These are phyloP conservation scores for Proterorhinus semilunaris DNA, from an alignment of 2,113 vertebrate species.

Conservation along the genomic window DNA sequence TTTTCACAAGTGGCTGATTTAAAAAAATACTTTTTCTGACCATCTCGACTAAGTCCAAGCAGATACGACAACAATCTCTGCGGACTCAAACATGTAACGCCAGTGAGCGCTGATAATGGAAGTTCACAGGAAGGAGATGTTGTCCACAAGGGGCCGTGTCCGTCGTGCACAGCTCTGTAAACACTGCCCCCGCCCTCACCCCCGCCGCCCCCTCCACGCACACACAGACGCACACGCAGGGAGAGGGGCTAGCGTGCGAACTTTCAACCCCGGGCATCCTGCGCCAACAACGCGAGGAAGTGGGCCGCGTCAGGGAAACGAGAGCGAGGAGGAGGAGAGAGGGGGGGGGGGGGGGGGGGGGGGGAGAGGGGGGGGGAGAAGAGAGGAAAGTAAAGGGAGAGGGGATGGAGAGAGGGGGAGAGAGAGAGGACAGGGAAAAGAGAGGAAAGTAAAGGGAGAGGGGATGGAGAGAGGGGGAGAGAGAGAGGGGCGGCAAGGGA, in stretches of 20 bases:
- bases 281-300: conserved; percentile 58
- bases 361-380: too few species aligned
- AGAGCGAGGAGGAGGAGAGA: background rate
- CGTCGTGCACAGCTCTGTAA: conserved; percentile 22
- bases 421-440: background rate
- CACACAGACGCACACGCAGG: conserved; percentile 36
- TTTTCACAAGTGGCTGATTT: too few species aligned
- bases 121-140: too few species aligned
- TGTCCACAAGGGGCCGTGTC: conserved; percentile 41
- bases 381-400: background rate
- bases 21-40: too few species aligned
- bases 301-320: conserved; percentile 44
- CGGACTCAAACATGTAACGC: background rate
- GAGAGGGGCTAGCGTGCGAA: conserved; percentile 59
- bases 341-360: background rate
- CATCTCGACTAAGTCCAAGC: too few species aligned
- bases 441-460: background rate
- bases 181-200: background rate
- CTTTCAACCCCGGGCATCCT: conserved; percentile 67
- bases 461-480: background rate
- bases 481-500: background rate
- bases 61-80: too few species aligned
- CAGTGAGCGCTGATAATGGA: background rate
- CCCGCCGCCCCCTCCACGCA: conserved; percentile 5
- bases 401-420: background rate